Percentiles rank a stretch among this genome's conserved stretches.
These are phyloP conservation scores for Carposina sasakii DNA, from an alignment of 1,140 invertebrate species.

Conservation along the genomic window DNA sequence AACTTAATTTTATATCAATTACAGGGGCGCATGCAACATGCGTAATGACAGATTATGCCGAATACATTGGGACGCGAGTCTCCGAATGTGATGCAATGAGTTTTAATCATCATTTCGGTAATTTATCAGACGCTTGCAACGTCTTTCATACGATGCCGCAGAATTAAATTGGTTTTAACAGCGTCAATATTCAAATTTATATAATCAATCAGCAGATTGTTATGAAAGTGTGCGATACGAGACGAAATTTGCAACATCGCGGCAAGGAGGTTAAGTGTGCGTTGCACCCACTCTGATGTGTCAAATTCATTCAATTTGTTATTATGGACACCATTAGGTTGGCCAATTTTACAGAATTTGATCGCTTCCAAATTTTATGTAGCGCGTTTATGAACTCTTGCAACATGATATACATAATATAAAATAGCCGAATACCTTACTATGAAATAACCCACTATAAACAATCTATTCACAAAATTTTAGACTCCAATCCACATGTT, in stretches of 20 bases:
- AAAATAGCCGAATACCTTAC: no score
- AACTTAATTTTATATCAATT: constrained; percentile 25
- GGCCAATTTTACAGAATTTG: not conserved
- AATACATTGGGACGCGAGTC: no score
- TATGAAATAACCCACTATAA: no score
- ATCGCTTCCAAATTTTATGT: not conserved
- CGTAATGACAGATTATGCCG: constrained; percentile 26
- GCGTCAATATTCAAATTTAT: constrained; percentile 67
- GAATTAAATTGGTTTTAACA: constrained; percentile 66
- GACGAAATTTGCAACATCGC: constrained; percentile 64
- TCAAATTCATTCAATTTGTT: constrained; percentile 4
- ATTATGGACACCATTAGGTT: constrained; percentile 4
- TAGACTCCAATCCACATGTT: no score
- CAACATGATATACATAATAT: no score
- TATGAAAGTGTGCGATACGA: constrained; percentile 67
- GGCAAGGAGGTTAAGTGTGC: constrained; percentile 47
- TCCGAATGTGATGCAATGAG: no score
- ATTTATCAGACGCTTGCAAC: constrained; percentile 59
- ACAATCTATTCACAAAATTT: no score
- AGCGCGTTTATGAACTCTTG: no score
- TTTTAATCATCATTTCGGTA: constrained; percentile 62
- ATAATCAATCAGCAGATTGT: constrained; percentile 69
- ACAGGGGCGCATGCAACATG: constrained; percentile 25
- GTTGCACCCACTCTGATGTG: constrained; percentile 28
- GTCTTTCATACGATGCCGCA: constrained; percentile 63